Conservation (phyloP, 2,113 vertebrate genomes). For the Phaetusa simplex region DNA sequence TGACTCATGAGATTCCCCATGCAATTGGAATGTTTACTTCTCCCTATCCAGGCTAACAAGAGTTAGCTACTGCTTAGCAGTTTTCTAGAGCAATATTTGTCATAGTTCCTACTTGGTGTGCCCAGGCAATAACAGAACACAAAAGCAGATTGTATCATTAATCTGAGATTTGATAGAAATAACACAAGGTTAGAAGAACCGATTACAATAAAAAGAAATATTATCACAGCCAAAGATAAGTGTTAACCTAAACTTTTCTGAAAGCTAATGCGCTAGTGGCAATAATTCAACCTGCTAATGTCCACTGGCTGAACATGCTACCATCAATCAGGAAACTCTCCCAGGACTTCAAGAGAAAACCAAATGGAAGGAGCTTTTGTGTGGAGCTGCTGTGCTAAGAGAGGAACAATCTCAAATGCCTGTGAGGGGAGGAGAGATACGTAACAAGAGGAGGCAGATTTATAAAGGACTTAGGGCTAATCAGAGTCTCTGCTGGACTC, state of each 20-base stretch:
- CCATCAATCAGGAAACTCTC: slow-evolving; percentile 20
- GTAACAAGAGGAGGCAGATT: not conserved
- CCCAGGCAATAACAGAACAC: not conserved
- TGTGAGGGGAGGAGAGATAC: not conserved
- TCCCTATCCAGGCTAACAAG: not conserved
- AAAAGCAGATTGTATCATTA: not conserved
- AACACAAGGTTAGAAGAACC: not conserved
- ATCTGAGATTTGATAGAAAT: slow-evolving; percentile 9
- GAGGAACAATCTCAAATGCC: not conserved
- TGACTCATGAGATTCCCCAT: not conserved
- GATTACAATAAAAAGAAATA: not conserved
- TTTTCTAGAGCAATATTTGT: not conserved
- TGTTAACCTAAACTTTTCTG: not conserved
- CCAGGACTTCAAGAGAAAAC: not conserved
- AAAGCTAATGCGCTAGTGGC: not conserved
- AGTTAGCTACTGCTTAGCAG: not conserved
- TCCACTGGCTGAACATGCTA: not conserved
- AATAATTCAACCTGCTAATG: not conserved
- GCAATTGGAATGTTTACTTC: not conserved
- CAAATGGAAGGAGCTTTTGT: not conserved
- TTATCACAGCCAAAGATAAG: not conserved
- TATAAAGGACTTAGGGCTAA: not conserved
- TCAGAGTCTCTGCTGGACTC: not conserved
- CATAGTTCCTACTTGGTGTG: not conserved
- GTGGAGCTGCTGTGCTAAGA: not conserved